Evolutionary conservation across 2,888 invertebrate genomes (phyloP).

Genomic region (Diloba caeruleocephala): DNA sequence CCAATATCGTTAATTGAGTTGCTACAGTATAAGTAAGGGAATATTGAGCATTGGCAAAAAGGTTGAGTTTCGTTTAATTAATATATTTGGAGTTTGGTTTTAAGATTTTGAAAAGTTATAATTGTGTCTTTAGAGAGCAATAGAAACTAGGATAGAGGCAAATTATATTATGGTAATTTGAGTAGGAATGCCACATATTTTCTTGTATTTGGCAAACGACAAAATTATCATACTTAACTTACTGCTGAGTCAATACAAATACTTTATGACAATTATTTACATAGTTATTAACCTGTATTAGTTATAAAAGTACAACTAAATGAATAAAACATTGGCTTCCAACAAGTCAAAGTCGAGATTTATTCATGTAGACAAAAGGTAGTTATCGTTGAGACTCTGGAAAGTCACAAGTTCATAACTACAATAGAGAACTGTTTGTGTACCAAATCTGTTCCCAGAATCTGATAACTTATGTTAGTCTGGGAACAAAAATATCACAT

Average conservation of each 20-base stretch:
- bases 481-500: slow-evolving; percentile 6
- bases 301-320: not conserved
- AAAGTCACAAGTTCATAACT: slow-evolving; percentile 30
- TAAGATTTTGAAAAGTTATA: not conserved
- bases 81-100: slow-evolving; percentile 14
- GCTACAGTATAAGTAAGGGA: slow-evolving; percentile 48
- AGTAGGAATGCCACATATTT: too few relatives aligned
- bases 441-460: slow-evolving; percentile 21
- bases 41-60: slow-evolving; percentile 40
- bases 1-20: slow-evolving; percentile 66
- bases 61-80: slow-evolving; percentile 9
- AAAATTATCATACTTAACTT: too few relatives aligned
- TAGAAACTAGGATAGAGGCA: too few relatives aligned
- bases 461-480: slow-evolving; percentile 11
- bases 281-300: too few relatives aligned
- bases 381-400: slow-evolving; percentile 27
- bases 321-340: slow-evolving; percentile 9
- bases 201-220: too few relatives aligned
- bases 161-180: too few relatives aligned
- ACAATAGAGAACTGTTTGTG: slow-evolving; percentile 25
- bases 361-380: slow-evolving; percentile 31
- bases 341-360: slow-evolving; percentile 25
- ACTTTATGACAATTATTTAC: too few relatives aligned
- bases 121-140: not conserved
- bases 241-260: too few relatives aligned